Conservation (phyloP, 2,113 vertebrate species). For the Smithornis capensis region DNA sequence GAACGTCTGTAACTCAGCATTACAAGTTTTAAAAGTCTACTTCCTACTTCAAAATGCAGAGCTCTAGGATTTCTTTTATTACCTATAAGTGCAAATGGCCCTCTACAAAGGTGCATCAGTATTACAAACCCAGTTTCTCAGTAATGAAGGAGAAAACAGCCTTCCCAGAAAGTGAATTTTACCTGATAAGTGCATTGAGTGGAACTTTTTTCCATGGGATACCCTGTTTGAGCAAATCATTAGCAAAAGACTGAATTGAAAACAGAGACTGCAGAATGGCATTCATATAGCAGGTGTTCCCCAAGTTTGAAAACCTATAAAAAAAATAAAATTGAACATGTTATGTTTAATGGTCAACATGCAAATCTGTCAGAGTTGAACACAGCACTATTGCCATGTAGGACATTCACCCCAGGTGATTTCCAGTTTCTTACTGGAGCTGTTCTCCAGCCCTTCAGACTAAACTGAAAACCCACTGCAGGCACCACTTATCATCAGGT, state of each 20-base stretch:
- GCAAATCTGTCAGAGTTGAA: not conserved
- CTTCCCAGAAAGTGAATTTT: constrained; percentile 15
- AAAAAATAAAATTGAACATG: not conserved
- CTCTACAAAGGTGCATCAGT: not conserved
- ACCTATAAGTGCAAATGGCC: not conserved
- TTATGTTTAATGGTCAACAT: not conserved
- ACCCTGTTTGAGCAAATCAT: constrained; percentile 92
- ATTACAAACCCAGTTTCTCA: not conserved
- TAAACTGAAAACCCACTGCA: not conserved
- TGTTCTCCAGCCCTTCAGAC: not conserved
- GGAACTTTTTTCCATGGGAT: constrained; percentile 96
- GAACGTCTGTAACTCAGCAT: not conserved
- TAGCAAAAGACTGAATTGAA: constrained; percentile 95
- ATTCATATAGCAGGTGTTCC: constrained; percentile 99
- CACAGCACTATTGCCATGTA: fast-evolving
- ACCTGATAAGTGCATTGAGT: constrained; percentile 93
- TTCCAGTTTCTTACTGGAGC: not conserved
- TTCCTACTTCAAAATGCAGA: not conserved
- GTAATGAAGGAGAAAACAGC: not conserved
- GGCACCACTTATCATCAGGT: not conserved
- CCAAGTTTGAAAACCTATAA: constrained; percentile 94
- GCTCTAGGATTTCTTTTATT: not conserved
- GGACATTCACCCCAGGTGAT: not conserved
- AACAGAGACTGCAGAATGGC: constrained; percentile 97
- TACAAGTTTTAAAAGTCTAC: not conserved